Evolutionary conservation across 2,888 invertebrate genomes (phyloP), one percentile per base, ranked within the genome.

Genomic region (Dasypogon diadema): DNA sequence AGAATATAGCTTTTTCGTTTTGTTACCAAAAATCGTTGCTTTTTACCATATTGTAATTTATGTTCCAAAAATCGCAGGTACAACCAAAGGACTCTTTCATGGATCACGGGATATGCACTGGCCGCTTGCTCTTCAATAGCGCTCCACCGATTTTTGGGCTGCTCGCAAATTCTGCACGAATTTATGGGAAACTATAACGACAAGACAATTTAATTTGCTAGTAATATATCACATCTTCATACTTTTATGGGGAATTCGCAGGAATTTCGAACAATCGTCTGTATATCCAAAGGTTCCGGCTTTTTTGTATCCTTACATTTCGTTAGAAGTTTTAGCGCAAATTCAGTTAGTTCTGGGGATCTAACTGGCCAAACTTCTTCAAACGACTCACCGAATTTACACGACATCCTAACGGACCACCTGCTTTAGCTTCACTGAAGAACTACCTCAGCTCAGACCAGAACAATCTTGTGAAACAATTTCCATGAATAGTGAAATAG

Each of bases 41-140:
- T n/a, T n/a, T 46, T 75, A 84, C 84, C 85, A 80, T 83, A 83
- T 75, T 80, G 76, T 14, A 79, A 78, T 83, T 92, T 92, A 81
- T 91, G 89, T 77, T 90, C 88, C 68, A 92, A 85, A 83, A 91
- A 92, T 76, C 88, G 87, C 4, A 90, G 88, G 82, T 90, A 90
- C 2, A 92, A 83, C 1, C 88, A 84, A 2, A 92, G 78, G 6
- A 89, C 89, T 65, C 90, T 87, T 81, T 92, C 92, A 79, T 92
- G 92, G 77, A 92, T 87, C 1, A 92, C 78, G 0, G 92, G 92
- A 82, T 92, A 92, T 0, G 88, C 90, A 0, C 91, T 91, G 0
- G 86, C 85, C 6, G 84, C 82, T 79, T 86, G 84, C 58, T 82
- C 60, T 30, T 81, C 79, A 60, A 86, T 85, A 14, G 73, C 6